These are phyloP conservation scores for Acanthosepion pharaonis DNA, from an alignment of 2,888 invertebrate species.

Conservation along the genomic window DNA sequence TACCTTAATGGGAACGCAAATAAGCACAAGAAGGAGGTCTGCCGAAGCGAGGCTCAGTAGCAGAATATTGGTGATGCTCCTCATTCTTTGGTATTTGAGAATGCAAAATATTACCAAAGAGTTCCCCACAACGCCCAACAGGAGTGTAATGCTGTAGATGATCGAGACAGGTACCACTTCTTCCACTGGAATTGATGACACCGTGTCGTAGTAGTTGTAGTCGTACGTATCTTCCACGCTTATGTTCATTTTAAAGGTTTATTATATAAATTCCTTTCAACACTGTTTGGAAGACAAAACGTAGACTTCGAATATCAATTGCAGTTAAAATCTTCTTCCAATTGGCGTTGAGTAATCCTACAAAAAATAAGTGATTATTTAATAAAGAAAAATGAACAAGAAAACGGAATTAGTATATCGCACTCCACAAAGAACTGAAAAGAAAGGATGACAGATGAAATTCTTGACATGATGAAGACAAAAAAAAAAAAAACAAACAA, in stretches of 20 bases:
- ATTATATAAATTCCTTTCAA: neutral
- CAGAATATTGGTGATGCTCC: constrained; percentile 82
- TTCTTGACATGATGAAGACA: too few relatives aligned
- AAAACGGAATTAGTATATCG: too few relatives aligned
- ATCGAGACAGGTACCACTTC: constrained; percentile 79
- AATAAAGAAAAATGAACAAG: too few relatives aligned
- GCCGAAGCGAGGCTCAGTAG: constrained; percentile 82
- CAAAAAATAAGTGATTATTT: neutral
- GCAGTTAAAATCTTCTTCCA: neutral
- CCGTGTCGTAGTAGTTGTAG: constrained; percentile 68
- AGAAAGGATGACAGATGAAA: too few relatives aligned
- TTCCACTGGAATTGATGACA: constrained; percentile 75
- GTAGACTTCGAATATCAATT: neutral
- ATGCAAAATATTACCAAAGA: constrained; percentile 79
- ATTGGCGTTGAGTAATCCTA: neutral
- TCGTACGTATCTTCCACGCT: constrained; percentile 39
- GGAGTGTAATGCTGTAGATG: constrained; percentile 79
- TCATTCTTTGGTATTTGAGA: constrained; percentile 77
- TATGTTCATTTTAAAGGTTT: neutral
- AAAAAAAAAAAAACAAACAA: too few relatives aligned
- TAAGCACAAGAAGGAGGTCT: constrained; percentile 81
- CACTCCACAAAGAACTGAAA: too few relatives aligned
- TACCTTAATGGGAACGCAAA: constrained; percentile 84
- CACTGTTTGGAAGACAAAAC: neutral
- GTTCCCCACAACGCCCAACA: constrained; percentile 80